A percentile compares a stretch with the other conserved stretches of the same genome.
Evolutionary conservation across 2,113 vertebrate species (phyloP).

Genomic region (Pseudopipra pipra): DNA sequence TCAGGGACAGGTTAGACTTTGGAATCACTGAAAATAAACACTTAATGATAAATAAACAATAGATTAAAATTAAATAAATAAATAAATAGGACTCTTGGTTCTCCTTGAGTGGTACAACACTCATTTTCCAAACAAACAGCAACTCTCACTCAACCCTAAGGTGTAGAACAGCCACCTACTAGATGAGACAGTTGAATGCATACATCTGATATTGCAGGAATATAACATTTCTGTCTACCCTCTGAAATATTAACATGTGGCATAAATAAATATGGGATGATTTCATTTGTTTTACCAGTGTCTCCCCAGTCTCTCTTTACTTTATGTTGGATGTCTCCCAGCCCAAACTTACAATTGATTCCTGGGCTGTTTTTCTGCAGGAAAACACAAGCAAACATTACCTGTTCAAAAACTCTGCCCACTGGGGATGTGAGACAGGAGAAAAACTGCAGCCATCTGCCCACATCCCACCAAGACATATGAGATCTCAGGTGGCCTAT

Average conservation of each 20-base stretch:
- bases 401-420: neutral
- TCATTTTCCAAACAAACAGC: neutral
- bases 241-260: neutral
- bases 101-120: neutral
- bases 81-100: neutral
- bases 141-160: neutral
- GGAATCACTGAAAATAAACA: neutral
- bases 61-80: neutral
- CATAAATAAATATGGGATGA: neutral
- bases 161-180: neutral
- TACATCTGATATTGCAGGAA: neutral
- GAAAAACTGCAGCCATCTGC: neutral
- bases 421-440: neutral
- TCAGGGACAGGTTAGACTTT: neutral
- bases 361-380: neutral
- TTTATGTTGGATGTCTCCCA: neutral
- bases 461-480: neutral
- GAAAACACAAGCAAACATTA: fast-evolving
- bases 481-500: neutral
- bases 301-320: neutral
- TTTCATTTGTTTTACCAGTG: neutral
- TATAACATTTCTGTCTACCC: neutral
- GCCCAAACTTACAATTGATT: neutral
- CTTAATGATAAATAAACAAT: neutral
- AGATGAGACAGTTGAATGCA: neutral